phyloP scores from a whole-genome alignment of 2,113 vertebrate genomes.

The Oreotragus oreotragus region DNA sequence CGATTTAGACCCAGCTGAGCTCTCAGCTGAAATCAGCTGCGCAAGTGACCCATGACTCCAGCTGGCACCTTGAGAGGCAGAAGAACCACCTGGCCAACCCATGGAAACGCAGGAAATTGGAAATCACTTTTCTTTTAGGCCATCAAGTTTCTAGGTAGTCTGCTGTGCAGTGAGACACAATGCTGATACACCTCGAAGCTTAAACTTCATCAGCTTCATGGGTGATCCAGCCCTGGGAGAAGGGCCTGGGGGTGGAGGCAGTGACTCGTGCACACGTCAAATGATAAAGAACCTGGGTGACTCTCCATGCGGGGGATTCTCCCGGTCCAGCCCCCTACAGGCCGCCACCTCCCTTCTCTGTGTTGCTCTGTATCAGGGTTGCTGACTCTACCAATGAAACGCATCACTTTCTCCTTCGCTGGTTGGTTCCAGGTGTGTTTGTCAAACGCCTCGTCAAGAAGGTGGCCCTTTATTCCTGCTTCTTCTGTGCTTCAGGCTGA shows the following conservation, averaged over 20 bases:
- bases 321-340: fast-evolving
- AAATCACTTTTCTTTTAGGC: neutral
- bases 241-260: neutral
- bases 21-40: neutral
- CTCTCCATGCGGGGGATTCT: neutral
- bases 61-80: neutral
- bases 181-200: neutral
- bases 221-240: neutral
- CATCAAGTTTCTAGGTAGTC: neutral
- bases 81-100: neutral
- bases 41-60: neutral
- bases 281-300: neutral
- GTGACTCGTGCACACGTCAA: fast-evolving
- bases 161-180: neutral
- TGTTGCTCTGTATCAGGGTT: neutral
- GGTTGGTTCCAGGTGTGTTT: neutral
- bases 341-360: too few relatives aligned
- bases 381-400: neutral
- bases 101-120: neutral
- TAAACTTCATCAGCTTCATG: neutral
- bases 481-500: neutral
- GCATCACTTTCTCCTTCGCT: neutral
- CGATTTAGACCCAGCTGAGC: neutral
- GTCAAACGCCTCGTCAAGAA: neutral
- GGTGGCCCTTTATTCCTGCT: neutral